phyloP scores from a whole-genome alignment of 2,113 vertebrate genomes.

The Leiothrix lutea region DNA sequence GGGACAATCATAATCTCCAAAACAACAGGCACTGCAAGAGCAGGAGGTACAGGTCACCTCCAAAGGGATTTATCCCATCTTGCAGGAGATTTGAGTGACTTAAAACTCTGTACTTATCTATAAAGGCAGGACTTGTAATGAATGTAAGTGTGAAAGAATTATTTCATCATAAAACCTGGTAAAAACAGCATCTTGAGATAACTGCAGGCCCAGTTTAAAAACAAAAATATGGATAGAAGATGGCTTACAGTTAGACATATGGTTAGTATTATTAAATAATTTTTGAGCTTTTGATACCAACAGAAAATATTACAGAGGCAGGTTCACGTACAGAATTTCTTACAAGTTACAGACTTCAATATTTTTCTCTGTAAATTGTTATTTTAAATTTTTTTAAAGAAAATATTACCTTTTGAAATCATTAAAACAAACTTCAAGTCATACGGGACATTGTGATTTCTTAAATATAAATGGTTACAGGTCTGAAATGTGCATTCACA shows the following conservation, averaged over 20 bases:
- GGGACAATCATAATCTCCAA: neutral
- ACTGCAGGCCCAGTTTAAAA: neutral
- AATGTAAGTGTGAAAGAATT: neutral
- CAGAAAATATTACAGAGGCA: neutral
- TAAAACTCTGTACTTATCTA: neutral
- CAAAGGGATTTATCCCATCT: neutral
- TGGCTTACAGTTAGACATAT: neutral
- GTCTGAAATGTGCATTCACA: neutral
- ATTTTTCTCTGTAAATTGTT: neutral
- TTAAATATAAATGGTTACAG: neutral
- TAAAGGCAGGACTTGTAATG: neutral
- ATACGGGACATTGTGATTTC: neutral
- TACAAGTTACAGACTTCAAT: neutral
- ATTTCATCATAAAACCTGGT: neutral
- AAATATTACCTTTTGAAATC: neutral
- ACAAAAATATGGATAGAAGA: neutral
- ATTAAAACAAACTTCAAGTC: neutral
- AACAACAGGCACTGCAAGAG: rapidly evolving
- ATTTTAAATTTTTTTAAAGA: neutral
- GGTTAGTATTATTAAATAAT: neutral
- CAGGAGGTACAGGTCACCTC: neutral
- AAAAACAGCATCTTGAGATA: neutral
- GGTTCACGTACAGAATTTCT: neutral
- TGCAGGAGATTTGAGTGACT: neutral
- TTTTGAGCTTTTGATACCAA: neutral